Conservation (phyloP, 2,888 invertebrate species). For the Eupeodes luniger region DNA sequence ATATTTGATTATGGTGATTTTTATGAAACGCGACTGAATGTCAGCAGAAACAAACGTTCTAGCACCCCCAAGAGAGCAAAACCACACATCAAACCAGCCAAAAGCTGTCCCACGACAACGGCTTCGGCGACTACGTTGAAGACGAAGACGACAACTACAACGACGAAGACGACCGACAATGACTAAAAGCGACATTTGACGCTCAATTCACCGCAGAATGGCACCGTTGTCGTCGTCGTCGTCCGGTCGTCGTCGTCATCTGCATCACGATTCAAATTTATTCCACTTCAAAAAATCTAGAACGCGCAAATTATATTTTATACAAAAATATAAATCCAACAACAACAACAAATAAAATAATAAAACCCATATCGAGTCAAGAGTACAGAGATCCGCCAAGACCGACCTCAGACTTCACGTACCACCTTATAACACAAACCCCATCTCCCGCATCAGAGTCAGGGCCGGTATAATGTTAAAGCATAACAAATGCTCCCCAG, state of each 20-base stretch:
- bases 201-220: slow-evolving; percentile 66
- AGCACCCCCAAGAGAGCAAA: slow-evolving; percentile 72
- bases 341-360: slow-evolving; percentile 17
- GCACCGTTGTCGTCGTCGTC: slow-evolving; percentile 18
- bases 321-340: slow-evolving; percentile 21
- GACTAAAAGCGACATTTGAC: slow-evolving; percentile 65
- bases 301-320: slow-evolving; percentile 74
- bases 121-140: too few species aligned
- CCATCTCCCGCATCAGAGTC: not conserved
- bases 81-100: slow-evolving; percentile 66
- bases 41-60: slow-evolving; percentile 71
- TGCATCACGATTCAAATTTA: slow-evolving; percentile 72
- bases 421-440: not conserved
- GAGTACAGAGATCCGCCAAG: not conserved
- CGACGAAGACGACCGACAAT: slow-evolving; percentile 35
- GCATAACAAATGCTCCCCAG: slow-evolving; percentile 75
- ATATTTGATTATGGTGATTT: slow-evolving; percentile 44
- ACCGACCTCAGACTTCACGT: slow-evolving; percentile 40
- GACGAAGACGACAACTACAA: too few species aligned
- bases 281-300: slow-evolving; percentile 72
- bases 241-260: slow-evolving; percentile 27
- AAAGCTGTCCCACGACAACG: slow-evolving; percentile 27
- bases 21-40: slow-evolving; percentile 60
- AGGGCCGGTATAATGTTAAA: slow-evolving; percentile 43
- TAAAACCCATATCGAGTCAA: too few species aligned